Conservation (phyloP, 1,140 invertebrate species). For the Drosophila sucinea region DNA sequence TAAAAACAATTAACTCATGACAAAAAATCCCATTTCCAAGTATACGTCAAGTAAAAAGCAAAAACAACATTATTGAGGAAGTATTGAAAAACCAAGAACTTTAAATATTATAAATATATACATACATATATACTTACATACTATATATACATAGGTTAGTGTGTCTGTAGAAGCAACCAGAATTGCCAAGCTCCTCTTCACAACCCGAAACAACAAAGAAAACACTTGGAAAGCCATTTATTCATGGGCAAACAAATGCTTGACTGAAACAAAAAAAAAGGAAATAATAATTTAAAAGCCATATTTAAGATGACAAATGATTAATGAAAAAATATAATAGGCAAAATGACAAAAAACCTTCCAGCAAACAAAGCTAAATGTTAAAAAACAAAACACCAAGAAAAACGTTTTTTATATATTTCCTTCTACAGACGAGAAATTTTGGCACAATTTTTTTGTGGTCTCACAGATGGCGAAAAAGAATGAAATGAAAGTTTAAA, state of each 20-base stretch:
- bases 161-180: constrained; percentile 57
- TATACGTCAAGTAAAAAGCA: constrained; percentile 75
- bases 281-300: constrained; percentile 57
- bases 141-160: constrained; percentile 59
- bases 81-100: constrained; percentile 39
- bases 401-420: constrained; percentile 62
- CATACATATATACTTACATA: constrained; percentile 30
- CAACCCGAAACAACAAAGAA: constrained; percentile 18
- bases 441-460: constrained; percentile 61
- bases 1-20: constrained; percentile 60
- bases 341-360: constrained; percentile 53
- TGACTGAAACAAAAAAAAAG: constrained; percentile 66
- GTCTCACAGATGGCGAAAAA: constrained; percentile 22
- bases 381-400: constrained; percentile 59
- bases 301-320: constrained; percentile 52
- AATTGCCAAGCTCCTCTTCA: constrained; percentile 42
- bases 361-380: constrained; percentile 47
- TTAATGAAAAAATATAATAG: constrained; percentile 1
- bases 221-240: constrained; percentile 27
- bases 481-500: constrained; percentile 16
- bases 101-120: constrained; percentile 29
- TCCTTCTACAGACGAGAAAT: constrained; percentile 26
- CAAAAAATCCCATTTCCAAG: constrained; percentile 64
- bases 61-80: constrained; percentile 52
- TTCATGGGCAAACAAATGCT: constrained; percentile 63